A percentile compares a stretch with the other conserved stretches of the same genome.
phyloP scores from a whole-genome alignment of 2,113 vertebrate genomes.

The Albula glossodonta region DNA sequence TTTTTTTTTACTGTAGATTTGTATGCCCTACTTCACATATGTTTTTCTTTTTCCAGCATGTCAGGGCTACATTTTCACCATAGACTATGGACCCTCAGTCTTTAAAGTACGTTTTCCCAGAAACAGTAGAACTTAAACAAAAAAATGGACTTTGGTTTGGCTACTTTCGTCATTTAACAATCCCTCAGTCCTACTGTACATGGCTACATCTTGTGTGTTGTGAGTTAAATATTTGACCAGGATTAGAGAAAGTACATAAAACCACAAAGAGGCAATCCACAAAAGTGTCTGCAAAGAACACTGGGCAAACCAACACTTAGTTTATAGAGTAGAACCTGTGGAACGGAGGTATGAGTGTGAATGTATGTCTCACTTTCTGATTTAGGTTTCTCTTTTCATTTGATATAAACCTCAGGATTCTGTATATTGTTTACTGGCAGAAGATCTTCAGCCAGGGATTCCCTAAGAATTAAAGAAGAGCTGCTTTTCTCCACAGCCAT shows the following conservation, averaged over 20 bases:
- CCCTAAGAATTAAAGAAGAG: not conserved
- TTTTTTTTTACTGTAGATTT: not conserved
- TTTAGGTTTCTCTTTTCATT: not conserved
- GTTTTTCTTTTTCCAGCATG: not conserved
- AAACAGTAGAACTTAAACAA: not conserved
- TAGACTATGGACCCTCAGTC: not conserved
- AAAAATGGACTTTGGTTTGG: not conserved
- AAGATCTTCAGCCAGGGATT: not conserved
- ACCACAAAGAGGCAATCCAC: not conserved
- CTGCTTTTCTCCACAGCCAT: slow-evolving; percentile 1
- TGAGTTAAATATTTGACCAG: slow-evolving; percentile 19
- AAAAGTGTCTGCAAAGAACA: not conserved
- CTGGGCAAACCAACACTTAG: not conserved
- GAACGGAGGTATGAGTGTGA: not conserved
- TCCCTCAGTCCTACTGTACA: not conserved
- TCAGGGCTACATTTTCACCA: not conserved
- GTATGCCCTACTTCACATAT: not conserved
- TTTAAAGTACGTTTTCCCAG: not conserved
- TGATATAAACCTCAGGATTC: not conserved
- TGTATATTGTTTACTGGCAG: not conserved
- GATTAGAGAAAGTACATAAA: slow-evolving; percentile 29
- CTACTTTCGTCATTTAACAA: not conserved
- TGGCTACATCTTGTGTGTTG: slow-evolving; percentile 17
- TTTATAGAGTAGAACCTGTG: not conserved
- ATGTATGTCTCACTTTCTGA: not conserved